phyloP scores from a whole-genome alignment of 2,888 invertebrate genomes.

The Furcula furcula region DNA sequence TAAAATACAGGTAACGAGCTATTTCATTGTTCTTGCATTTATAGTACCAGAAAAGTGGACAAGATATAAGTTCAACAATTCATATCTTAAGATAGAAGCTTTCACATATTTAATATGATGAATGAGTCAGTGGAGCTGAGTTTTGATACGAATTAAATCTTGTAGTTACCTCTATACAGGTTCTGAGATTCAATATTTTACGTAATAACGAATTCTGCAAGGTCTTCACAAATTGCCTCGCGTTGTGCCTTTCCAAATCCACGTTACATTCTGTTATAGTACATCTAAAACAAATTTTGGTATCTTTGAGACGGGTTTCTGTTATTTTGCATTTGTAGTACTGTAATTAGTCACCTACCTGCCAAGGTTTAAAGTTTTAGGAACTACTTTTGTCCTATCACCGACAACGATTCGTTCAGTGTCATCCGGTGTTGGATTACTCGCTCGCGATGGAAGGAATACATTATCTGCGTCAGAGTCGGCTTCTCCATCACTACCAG shows the following conservation, averaged over 20 bases:
- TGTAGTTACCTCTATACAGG: slow-evolving; percentile 86
- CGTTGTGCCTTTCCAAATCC: slow-evolving; percentile 93
- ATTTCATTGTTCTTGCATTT: too few species aligned
- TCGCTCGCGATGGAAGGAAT: slow-evolving; percentile 69
- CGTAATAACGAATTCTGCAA: slow-evolving; percentile 88
- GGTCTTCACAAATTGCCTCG: slow-evolving; percentile 90
- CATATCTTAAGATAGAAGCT: too few species aligned
- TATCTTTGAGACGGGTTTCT: neutral
- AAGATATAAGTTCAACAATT: too few species aligned
- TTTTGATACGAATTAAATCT: too few species aligned
- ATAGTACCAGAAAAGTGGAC: too few species aligned
- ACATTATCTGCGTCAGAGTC: slow-evolving; percentile 78
- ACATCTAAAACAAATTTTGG: slow-evolving; percentile 50
- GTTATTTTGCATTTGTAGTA: neutral
- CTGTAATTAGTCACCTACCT: slow-evolving; percentile 42
- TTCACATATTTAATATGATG: too few species aligned
- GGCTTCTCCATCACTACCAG: slow-evolving; percentile 72
- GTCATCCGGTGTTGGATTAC: slow-evolving; percentile 47
- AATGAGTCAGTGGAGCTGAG: too few species aligned
- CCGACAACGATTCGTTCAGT: slow-evolving; percentile 34
- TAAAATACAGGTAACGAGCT: too few species aligned
- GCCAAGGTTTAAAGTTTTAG: slow-evolving; percentile 73
- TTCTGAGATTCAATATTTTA: slow-evolving; percentile 87
- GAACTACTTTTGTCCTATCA: slow-evolving; percentile 60
- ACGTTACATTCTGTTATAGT: slow-evolving; percentile 85